Evolutionary conservation across 1,140 invertebrate species (phyloP).

Genomic region (Caligus rogercresseyi): DNA sequence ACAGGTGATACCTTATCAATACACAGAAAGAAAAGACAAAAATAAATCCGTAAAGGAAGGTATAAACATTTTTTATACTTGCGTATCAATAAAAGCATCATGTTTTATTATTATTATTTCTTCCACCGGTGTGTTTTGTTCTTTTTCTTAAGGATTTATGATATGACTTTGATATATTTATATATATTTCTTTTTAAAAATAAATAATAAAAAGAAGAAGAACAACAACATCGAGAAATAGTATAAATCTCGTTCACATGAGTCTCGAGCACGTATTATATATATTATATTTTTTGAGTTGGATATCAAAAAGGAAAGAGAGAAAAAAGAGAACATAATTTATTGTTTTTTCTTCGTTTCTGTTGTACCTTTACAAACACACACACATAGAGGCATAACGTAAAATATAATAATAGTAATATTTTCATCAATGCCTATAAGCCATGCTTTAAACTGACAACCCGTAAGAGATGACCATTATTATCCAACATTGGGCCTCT

Average conservation of each 20-base stretch:
- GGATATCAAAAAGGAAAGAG: not conserved
- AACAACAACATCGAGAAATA: too few relatives aligned
- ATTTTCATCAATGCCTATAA: not conserved
- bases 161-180: not conserved
- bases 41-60: too few relatives aligned
- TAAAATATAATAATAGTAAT: too few relatives aligned
- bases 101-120: too few relatives aligned
- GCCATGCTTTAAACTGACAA: too few relatives aligned
- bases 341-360: not conserved
- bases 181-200: constrained; percentile 1
- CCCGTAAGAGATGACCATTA: too few relatives aligned
- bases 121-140: not conserved
- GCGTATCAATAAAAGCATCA: not conserved
- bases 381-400: too few relatives aligned
- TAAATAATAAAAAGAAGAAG: not conserved
- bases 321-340: not conserved
- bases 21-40: too few relatives aligned
- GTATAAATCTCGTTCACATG: not conserved
- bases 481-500: too few relatives aligned
- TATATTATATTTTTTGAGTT: not conserved
- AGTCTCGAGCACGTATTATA: not conserved
- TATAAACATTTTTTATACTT: too few relatives aligned
- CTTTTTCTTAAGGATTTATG: not conserved
- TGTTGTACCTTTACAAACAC: too few relatives aligned
- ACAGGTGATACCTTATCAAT: too few relatives aligned